A percentile compares a stretch with the other conserved stretches of the same genome.
phyloP scores from a whole-genome alignment of 2,113 vertebrate species.

The Athene cunicularia region DNA sequence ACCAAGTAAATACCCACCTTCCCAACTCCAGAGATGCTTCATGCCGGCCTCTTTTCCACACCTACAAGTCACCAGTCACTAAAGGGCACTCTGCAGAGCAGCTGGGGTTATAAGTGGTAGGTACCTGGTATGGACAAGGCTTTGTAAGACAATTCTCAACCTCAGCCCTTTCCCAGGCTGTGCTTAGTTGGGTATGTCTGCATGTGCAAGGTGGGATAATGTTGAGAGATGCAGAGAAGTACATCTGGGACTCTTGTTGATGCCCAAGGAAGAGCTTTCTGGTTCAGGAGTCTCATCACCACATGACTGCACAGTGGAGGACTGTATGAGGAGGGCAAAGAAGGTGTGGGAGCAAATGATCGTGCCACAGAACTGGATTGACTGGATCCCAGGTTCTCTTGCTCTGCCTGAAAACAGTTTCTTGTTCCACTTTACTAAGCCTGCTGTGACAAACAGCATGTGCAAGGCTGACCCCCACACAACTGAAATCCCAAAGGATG shows the following conservation, averaged over 20 bases:
- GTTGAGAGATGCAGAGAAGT: background rate
- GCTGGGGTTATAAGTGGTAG: background rate
- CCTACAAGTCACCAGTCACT: background rate
- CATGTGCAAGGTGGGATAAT: background rate
- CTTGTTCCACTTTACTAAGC: background rate
- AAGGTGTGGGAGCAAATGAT: background rate
- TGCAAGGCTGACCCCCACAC: background rate
- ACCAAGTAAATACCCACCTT: background rate
- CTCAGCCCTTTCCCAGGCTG: background rate
- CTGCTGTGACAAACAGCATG: rapidly evolving
- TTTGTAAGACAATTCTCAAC: background rate
- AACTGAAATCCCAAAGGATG: background rate
- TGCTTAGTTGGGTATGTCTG: background rate
- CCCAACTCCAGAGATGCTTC: background rate
- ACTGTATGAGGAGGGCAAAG: background rate
- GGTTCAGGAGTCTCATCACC: background rate
- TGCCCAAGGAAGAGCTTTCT: background rate
- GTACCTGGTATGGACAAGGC: background rate
- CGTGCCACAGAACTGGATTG: no score
- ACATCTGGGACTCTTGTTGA: background rate
- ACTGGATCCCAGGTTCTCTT: background rate
- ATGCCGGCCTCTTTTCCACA: background rate
- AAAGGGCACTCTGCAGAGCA: background rate
- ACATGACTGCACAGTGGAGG: background rate
- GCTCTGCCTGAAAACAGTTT: background rate